phyloP scores from a whole-genome alignment of 2,888 invertebrate genomes.

The Stratiomys singularior region DNA sequence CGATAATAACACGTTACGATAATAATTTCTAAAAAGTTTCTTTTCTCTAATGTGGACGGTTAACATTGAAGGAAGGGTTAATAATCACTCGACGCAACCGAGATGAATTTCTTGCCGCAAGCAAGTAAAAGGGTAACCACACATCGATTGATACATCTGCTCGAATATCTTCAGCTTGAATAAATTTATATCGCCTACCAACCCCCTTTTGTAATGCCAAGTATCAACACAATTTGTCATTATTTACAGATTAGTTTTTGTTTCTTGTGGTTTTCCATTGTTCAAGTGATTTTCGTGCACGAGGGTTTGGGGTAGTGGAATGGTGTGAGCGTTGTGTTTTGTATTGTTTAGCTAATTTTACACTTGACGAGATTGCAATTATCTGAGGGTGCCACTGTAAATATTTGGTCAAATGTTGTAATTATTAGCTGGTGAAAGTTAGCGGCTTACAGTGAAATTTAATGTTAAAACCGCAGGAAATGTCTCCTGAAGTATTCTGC shows the following conservation, averaged over 20 bases:
- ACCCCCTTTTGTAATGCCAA: slow-evolving; percentile 5
- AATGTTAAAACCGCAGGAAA: no score
- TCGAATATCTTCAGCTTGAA: slow-evolving; percentile 15
- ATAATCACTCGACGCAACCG: slow-evolving; percentile 16
- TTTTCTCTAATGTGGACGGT: background rate
- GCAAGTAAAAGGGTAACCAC: slow-evolving; percentile 40
- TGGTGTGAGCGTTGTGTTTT: slow-evolving; percentile 21
- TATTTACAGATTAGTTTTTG: slow-evolving; percentile 52
- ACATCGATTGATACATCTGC: slow-evolving; percentile 41
- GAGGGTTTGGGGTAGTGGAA: background rate
- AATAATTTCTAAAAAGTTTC: slow-evolving; percentile 36
- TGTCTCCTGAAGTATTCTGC: no score
- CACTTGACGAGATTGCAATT: slow-evolving; percentile 47
- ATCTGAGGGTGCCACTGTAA: slow-evolving; percentile 23
- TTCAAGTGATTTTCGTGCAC: background rate
- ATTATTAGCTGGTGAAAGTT: no score
- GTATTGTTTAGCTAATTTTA: slow-evolving; percentile 50
- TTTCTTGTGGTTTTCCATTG: slow-evolving; percentile 40
- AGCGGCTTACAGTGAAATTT: no score
- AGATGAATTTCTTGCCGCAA: slow-evolving; percentile 34
- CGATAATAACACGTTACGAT: slow-evolving; percentile 46
- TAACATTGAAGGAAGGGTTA: slow-evolving; percentile 26
- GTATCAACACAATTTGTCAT: slow-evolving; percentile 51
- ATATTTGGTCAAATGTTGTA: slow-evolving; percentile 12
- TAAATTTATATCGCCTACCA: background rate